phyloP scores from a whole-genome alignment of 2,797 vertebrate species.

The Smutsia temminckii region DNA sequence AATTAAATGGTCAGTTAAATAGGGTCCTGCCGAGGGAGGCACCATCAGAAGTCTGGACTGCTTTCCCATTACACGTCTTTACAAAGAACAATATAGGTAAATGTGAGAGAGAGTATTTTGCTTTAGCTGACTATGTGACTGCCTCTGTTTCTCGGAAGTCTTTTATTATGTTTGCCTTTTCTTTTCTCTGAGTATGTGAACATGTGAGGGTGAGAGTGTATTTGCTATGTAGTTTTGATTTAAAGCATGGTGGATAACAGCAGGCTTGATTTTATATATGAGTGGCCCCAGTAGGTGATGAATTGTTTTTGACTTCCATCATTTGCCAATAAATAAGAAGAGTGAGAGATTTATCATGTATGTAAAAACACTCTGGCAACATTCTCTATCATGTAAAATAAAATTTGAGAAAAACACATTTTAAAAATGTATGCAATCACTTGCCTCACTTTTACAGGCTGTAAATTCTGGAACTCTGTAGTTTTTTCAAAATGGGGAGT shows the following conservation, averaged over 20 bases:
- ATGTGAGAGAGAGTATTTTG: neutral
- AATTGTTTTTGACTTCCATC: constrained; percentile 70
- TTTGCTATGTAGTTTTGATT: constrained; percentile 61
- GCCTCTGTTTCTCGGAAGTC: constrained; percentile 6
- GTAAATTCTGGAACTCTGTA: neutral
- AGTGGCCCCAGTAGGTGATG: constrained; percentile 58
- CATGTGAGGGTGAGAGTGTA: neutral
- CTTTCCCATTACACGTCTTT: neutral
- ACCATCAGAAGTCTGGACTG: neutral
- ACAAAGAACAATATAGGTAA: neutral
- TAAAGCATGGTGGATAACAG: constrained; percentile 51
- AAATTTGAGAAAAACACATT: constrained; percentile 39
- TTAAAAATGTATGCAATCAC: neutral
- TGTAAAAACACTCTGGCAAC: constrained; percentile 20
- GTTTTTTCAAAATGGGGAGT: neutral
- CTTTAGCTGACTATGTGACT: neutral
- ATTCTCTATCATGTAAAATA: constrained; percentile 51
- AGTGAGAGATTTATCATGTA: constrained; percentile 62
- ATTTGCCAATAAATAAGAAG: constrained; percentile 68
- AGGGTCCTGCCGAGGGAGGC: neutral
- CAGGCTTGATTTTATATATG: constrained; percentile 63
- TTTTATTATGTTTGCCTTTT: constrained; percentile 56
- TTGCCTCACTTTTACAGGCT: neutral
- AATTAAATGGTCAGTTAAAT: neutral
- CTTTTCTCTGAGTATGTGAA: neutral